Evolutionary conservation across 2,797 vertebrate species (phyloP).

Genomic region (Falco novaeseelandiae): DNA sequence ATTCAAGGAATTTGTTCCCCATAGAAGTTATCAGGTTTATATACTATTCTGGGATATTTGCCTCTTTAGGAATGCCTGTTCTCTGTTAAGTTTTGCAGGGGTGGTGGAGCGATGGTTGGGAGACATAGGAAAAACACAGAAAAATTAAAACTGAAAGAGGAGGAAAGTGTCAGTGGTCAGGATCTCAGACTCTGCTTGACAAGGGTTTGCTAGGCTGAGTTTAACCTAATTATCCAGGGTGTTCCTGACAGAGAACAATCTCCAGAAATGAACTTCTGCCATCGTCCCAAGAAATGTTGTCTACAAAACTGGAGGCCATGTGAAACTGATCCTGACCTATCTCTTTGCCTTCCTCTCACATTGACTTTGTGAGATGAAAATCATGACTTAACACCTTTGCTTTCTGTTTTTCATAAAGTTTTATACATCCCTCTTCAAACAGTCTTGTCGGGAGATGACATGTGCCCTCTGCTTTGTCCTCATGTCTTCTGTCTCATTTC

Average conservation of each 20-base stretch:
- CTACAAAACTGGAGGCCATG: not conserved
- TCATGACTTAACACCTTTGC: not conserved
- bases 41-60: not conserved
- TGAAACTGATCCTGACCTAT: not conserved
- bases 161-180: not conserved
- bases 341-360: not conserved
- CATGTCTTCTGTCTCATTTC: not conserved
- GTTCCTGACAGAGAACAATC: not conserved
- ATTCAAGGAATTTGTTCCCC: not conserved
- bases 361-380: not conserved
- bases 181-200: not conserved
- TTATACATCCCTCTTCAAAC: not conserved
- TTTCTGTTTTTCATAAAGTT: not conserved
- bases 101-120: not conserved
- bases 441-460: not conserved
- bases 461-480: not conserved
- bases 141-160: not conserved
- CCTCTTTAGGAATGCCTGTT: not conserved
- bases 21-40: not conserved
- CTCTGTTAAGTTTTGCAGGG: not conserved
- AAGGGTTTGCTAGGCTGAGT: not conserved
- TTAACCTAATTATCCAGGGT: not conserved
- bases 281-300: not conserved
- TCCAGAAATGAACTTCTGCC: not conserved
- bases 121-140: not conserved